A percentile compares a stretch with the other conserved stretches of the same genome.
Conservation (phyloP, 2,888 invertebrate species). For the Clunio marinus region DNA sequence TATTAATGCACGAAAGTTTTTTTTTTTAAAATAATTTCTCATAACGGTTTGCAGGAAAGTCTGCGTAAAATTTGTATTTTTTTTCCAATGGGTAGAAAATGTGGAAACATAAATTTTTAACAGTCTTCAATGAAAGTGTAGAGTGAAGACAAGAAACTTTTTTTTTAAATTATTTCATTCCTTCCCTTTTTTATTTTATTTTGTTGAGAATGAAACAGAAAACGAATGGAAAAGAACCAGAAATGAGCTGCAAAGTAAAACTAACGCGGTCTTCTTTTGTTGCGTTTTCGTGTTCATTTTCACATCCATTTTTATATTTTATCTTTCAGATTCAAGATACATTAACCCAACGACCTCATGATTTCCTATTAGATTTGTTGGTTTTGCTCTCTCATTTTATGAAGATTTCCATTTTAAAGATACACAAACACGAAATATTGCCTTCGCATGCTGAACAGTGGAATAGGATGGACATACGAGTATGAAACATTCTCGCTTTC, state of each 20-base stretch:
- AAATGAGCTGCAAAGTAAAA: background rate
- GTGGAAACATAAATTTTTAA: slow-evolving; percentile 36
- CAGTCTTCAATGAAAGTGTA: slow-evolving; percentile 26
- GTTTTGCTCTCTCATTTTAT: slow-evolving; percentile 38
- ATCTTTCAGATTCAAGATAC: background rate
- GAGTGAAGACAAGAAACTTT: background rate
- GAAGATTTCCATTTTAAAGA: slow-evolving; percentile 36
- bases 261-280: background rate
- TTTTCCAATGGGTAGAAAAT: slow-evolving; percentile 33
- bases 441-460: slow-evolving; percentile 14
- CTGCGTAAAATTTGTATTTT: too few species aligned
- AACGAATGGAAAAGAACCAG: background rate
- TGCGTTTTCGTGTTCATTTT: background rate
- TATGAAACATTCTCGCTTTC: background rate
- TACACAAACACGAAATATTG: slow-evolving; percentile 25
- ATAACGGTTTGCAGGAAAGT: slow-evolving; percentile 17
- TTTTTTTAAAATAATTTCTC: slow-evolving; percentile 10
- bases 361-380: slow-evolving; percentile 25
- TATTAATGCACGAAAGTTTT: background rate
- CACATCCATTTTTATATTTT: background rate
- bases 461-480: slow-evolving; percentile 27
- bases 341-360: slow-evolving; percentile 13
- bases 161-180: too few species aligned
- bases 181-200: background rate
- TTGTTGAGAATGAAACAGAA: slow-evolving; percentile 17